These are phyloP conservation scores for Sminthurinus signatus DNA, from an alignment of 1,140 invertebrate species.

Conservation along the genomic window DNA sequence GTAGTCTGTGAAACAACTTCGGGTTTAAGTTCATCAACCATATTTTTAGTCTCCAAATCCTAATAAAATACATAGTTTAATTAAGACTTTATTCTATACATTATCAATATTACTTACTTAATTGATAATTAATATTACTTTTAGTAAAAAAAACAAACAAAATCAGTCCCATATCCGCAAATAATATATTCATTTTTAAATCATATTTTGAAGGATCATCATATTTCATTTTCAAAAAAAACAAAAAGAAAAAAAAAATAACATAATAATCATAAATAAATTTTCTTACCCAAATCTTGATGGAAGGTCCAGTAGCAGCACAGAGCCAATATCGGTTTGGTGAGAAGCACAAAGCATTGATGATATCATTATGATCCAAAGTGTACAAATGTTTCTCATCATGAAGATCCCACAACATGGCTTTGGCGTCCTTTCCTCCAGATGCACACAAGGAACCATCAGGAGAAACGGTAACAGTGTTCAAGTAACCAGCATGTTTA, in stretches of 20 bases:
- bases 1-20: constrained; percentile 72
- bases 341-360: constrained; percentile 97
- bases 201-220: constrained; percentile 20
- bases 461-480: constrained; percentile 97
- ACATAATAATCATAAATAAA: neutral
- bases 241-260: neutral
- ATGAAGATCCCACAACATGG: constrained; percentile 99
- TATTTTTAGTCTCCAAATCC: constrained; percentile 98
- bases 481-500: constrained; percentile 95
- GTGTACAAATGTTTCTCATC: constrained; percentile 99
- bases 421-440: constrained; percentile 98
- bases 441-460: constrained; percentile 99
- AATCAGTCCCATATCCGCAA: constrained; percentile 37
- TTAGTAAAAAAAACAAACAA: no score
- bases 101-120: neutral
- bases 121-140: neutral
- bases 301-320: constrained; percentile 96
- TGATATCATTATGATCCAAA: constrained; percentile 95
- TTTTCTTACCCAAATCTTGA: constrained; percentile 87
- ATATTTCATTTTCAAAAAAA: no score
- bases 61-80: constrained; percentile 41
- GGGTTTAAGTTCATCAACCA: constrained; percentile 95
- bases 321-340: constrained; percentile 99
- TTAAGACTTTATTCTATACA: neutral
- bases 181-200: constrained; percentile 13